Percentiles rank a stretch among this genome's conserved stretches.
Evolutionary conservation across 53 echinoderm and acorn worm genomes (phyloP).

Genomic region (Henricia sp.): DNA sequence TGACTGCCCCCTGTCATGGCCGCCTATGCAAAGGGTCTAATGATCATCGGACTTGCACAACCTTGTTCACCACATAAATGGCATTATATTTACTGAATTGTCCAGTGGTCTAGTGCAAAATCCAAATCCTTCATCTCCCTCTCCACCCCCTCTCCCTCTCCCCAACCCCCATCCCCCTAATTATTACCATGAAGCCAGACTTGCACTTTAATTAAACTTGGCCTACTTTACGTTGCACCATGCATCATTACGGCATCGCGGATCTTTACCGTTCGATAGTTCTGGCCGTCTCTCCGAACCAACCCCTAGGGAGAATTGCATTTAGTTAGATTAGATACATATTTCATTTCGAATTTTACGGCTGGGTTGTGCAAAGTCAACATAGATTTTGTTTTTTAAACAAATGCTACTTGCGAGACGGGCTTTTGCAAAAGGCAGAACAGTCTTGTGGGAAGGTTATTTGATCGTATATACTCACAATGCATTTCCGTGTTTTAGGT

Average conservation of each 20-base stretch:
- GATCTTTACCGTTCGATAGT: slow-evolving; percentile 17
- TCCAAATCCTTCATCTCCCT: too few species aligned
- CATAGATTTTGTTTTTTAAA: too few species aligned
- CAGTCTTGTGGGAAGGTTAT: too few species aligned
- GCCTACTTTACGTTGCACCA: not conserved
- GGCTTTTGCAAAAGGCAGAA: too few species aligned
- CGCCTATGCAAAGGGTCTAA: too few species aligned
- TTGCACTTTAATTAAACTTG: slow-evolving; percentile 19
- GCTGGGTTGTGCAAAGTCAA: too few species aligned
- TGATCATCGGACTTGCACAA: not conserved
- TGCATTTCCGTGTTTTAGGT: too few species aligned
- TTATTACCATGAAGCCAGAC: not conserved
- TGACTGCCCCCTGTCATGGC: too few species aligned
- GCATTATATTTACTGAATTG: too few species aligned
- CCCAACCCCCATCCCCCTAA: not conserved
- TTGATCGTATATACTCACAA: too few species aligned
- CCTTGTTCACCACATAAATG: not conserved
- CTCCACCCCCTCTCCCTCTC: not conserved
- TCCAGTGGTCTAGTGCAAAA: too few species aligned
- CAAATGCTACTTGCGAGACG: too few species aligned
- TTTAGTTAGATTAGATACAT: not conserved
- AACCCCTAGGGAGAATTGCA: not conserved
- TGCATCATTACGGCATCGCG: not conserved
- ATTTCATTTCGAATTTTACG: slow-evolving; percentile 1
- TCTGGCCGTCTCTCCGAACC: not conserved